Percentiles rank a stretch among this genome's conserved stretches.
phyloP scores from a whole-genome alignment of 2,888 invertebrate species.

The Thereva nobilitata region DNA sequence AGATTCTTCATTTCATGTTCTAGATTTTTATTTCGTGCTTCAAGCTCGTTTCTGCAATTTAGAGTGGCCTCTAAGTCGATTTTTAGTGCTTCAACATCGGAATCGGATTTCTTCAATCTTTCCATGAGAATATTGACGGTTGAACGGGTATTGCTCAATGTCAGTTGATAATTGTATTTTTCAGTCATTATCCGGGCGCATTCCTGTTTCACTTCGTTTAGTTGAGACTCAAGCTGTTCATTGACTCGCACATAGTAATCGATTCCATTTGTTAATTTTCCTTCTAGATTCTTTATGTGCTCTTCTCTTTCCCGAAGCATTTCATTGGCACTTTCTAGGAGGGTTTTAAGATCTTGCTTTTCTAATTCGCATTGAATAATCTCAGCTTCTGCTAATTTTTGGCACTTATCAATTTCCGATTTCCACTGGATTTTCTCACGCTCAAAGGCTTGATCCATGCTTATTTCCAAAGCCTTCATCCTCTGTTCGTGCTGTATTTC shows the following conservation, averaged over 20 bases:
- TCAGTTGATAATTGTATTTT: slow-evolving; percentile 58
- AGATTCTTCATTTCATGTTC: slow-evolving; percentile 50
- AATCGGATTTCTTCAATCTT: slow-evolving; percentile 57
- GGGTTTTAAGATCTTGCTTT: slow-evolving; percentile 59
- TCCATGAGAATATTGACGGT: slow-evolving; percentile 58
- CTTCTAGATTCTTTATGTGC: slow-evolving; percentile 55
- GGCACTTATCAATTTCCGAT: slow-evolving; percentile 61
- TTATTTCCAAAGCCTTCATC: slow-evolving; percentile 57
- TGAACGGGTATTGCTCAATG: slow-evolving; percentile 56
- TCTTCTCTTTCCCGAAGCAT: slow-evolving; percentile 56
- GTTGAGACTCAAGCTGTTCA: slow-evolving; percentile 54
- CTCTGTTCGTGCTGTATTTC: slow-evolving; percentile 58
- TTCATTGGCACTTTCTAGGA: slow-evolving; percentile 56
- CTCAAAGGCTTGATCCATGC: slow-evolving; percentile 57
- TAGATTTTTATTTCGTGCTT: slow-evolving; percentile 50
- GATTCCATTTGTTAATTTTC: slow-evolving; percentile 54
- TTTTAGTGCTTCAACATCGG: slow-evolving; percentile 57
- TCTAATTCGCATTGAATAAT: slow-evolving; percentile 62
- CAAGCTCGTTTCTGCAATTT: slow-evolving; percentile 52
- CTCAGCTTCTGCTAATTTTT: slow-evolving; percentile 62
- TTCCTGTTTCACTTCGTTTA: slow-evolving; percentile 56
- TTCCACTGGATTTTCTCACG: slow-evolving; percentile 59
- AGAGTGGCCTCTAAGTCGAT: slow-evolving; percentile 54
- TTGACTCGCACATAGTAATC: slow-evolving; percentile 55
- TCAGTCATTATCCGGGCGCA: slow-evolving; percentile 55